These are phyloP conservation scores for Noctilio leporinus DNA, from an alignment of 2,113 vertebrate species.

Conservation along the genomic window DNA sequence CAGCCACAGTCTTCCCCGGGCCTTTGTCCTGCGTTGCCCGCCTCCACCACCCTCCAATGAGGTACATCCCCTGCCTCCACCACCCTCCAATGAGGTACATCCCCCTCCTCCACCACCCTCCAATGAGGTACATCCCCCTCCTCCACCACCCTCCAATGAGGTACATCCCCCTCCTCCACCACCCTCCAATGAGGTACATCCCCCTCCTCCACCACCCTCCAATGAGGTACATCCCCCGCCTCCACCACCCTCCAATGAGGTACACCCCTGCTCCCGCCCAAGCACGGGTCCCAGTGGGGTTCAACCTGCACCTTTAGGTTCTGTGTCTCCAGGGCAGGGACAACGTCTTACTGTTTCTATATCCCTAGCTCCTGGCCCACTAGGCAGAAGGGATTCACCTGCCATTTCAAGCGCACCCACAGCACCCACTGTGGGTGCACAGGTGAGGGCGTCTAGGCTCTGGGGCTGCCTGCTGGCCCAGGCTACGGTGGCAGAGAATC, in stretches of 20 bases:
- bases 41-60: not conserved
- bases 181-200: not conserved
- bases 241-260: not conserved
- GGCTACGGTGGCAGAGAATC: not conserved
- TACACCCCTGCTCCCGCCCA: rapidly evolving
- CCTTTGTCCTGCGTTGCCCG: rapidly evolving
- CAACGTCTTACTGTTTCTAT: not conserved
- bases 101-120: not conserved
- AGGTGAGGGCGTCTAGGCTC: not conserved
- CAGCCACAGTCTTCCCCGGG: not conserved
- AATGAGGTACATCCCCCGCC: no score
- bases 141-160: no score
- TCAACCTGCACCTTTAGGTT: not conserved
- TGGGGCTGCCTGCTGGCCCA: not conserved
- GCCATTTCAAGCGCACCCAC: rapidly evolving
- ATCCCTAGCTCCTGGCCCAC: not conserved
- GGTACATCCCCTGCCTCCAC: rapidly evolving
- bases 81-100: no score
- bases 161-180: no score
- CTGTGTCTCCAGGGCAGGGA: not conserved
- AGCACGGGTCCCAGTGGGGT: rapidly evolving
- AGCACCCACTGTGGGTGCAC: not conserved
- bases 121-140: rapidly evolving
- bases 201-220: not conserved
- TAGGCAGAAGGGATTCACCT: not conserved